phyloP scores from a whole-genome alignment of 2,113 vertebrate genomes.

The Talpa occidentalis region DNA sequence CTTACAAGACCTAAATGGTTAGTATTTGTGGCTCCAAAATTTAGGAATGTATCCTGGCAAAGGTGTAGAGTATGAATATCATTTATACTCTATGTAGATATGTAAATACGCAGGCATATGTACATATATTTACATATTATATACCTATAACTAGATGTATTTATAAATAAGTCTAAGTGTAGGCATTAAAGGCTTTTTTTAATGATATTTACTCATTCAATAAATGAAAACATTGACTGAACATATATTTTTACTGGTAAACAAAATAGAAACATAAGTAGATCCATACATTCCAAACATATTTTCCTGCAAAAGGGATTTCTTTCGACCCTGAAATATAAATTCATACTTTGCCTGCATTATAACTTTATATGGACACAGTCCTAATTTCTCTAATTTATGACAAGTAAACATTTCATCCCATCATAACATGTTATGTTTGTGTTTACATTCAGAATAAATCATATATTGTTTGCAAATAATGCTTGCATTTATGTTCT shows the following conservation, averaged over 20 bases:
- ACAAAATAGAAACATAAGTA: slow-evolving; percentile 38
- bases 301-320: slow-evolving; percentile 33
- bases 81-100: neutral
- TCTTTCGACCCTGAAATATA: slow-evolving; percentile 53
- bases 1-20: neutral
- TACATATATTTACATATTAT: neutral
- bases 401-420: slow-evolving; percentile 18
- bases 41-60: neutral
- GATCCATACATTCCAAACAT: slow-evolving; percentile 40
- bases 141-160: neutral
- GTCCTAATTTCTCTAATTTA: slow-evolving; percentile 22
- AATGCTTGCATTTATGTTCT: neutral
- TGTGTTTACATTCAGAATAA: slow-evolving; percentile 10
- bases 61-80: neutral
- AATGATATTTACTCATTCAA: slow-evolving; percentile 16
- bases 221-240: slow-evolving; percentile 39
- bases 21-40: neutral
- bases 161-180: slow-evolving; percentile 8
- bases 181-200: slow-evolving; percentile 26
- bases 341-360: neutral
- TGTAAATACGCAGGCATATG: neutral
- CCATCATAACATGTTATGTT: neutral
- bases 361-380: slow-evolving; percentile 1
- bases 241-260: neutral
- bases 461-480: neutral